Conservation (phyloP, 2,888 invertebrate genomes). For the Philopedon plagiatum region DNA sequence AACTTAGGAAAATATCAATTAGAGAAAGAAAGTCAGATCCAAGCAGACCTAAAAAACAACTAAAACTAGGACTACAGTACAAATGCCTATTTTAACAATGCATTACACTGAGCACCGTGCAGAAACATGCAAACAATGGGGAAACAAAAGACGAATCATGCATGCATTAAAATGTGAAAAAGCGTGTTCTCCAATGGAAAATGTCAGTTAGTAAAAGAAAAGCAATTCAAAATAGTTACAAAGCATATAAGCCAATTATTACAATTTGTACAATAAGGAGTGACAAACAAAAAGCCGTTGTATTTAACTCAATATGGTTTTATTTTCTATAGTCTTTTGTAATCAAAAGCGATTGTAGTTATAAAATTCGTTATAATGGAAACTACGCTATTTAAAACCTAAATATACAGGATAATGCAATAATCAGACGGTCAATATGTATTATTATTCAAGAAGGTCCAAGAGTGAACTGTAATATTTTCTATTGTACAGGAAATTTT, state of each 20-base stretch:
- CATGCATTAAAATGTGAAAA: slow-evolving; percentile 5
- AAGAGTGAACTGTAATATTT: too few relatives aligned
- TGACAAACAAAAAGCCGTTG: slow-evolving; percentile 26
- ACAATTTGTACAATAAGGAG: slow-evolving; percentile 30
- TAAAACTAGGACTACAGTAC: too few relatives aligned
- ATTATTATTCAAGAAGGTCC: too few relatives aligned
- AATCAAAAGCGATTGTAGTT: slow-evolving; percentile 20
- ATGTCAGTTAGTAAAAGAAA: slow-evolving; percentile 17
- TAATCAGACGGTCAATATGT: too few relatives aligned
- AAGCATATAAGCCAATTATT: slow-evolving; percentile 22
- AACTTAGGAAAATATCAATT: too few relatives aligned
- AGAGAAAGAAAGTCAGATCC: too few relatives aligned
- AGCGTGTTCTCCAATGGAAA: slow-evolving; percentile 22
- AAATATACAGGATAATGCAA: not conserved
- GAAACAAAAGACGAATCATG: slow-evolving; percentile 3
- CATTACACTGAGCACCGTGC: not conserved
- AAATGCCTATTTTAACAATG: not conserved
- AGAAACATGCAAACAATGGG: slow-evolving; percentile 8
- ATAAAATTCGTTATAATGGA: slow-evolving; percentile 27
- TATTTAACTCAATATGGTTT: slow-evolving; percentile 29
- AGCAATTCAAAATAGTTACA: not conserved
- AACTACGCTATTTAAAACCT: slow-evolving; percentile 26
- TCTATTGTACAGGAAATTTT: too few relatives aligned
- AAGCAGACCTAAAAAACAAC: too few relatives aligned
- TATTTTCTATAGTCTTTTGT: slow-evolving; percentile 32